Evolutionary conservation across 1,140 invertebrate species (phyloP), one percentile per base, ranked within the genome.

Genomic region (Paralvinella palmiformis): DNA sequence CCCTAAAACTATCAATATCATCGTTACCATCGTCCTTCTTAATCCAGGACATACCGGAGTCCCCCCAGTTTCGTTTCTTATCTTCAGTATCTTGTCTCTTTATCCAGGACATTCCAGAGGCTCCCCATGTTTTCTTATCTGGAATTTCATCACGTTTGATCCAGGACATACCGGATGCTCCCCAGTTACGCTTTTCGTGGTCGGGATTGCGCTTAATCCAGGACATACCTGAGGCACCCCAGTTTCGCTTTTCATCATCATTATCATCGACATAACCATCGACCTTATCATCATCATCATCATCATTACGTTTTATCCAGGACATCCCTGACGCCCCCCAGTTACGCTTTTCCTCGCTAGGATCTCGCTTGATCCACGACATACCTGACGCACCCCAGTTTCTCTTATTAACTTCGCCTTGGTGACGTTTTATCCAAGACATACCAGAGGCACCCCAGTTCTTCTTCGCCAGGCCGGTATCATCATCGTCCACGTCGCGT

Each of bases 11-110:
- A 22, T 36, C 55, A 24, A 57, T 7, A 22, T 57, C 22, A 13
- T 53, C 33, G 13, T 57, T 57, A 7, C 33, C 55, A 20, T 31
- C 10, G 20, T 41, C 37, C 2, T 36, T 32, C 44, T 60, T 60
- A 37, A 60, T 60, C 58, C 58, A 60, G 44, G 58, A 60, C 58
- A 60, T 60, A 22, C 58, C 58, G 6, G 58, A 41, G 20, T 45
- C 41, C 22, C 58, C 58, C 58, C 58, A 60, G 41, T 37, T 44
- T 22, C 44, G 36, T 22, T 60, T 60, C 13, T 27, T 45, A 22
- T 41, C 24, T 37, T 22, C 58, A 24, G 22, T 57, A 33, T 57
- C 33, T 3, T 10, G 4, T 33, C 58, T 37, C 32, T 60, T 60
- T 27, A 60, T 41, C 58, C 58, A 60, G 4, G 58, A 41, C 58